Evolutionary conservation across 2,113 vertebrate genomes (phyloP).

Genomic region (Pelecanus crispus): DNA sequence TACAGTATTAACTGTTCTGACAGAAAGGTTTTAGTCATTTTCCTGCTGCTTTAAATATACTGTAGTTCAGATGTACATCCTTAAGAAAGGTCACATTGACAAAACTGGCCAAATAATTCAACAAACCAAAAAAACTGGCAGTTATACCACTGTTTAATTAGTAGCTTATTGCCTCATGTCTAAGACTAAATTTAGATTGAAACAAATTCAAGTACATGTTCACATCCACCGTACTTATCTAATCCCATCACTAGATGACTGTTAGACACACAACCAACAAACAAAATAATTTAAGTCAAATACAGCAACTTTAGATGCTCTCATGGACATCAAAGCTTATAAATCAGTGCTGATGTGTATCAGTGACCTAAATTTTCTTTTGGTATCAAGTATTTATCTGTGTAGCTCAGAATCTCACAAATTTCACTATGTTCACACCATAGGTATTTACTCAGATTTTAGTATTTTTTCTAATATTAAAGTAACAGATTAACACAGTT

Average conservation of each 20-base stretch:
- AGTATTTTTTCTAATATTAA: neutral
- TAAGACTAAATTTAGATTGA: neutral
- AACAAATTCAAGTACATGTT: neutral
- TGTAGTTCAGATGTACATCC: neutral
- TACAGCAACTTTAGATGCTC: neutral
- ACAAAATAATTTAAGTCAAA: neutral
- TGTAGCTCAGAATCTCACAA: neutral
- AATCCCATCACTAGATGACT: neutral
- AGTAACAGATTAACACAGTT: neutral
- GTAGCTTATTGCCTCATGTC: neutral
- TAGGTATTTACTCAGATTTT: neutral
- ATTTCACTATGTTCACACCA: neutral
- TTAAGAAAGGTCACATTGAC: neutral
- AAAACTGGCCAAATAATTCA: neutral
- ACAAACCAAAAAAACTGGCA: neutral
- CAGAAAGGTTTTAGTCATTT: neutral
- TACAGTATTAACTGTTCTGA: neutral
- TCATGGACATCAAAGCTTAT: neutral
- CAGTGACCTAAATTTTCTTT: neutral
- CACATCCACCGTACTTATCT: neutral
- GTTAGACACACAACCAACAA: neutral
- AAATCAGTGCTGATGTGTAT: neutral
- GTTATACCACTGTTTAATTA: neutral
- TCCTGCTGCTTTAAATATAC: neutral
- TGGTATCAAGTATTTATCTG: neutral